Conservation (phyloP, 2,797 vertebrate species). For the Hippopotamyrus pictus region DNA sequence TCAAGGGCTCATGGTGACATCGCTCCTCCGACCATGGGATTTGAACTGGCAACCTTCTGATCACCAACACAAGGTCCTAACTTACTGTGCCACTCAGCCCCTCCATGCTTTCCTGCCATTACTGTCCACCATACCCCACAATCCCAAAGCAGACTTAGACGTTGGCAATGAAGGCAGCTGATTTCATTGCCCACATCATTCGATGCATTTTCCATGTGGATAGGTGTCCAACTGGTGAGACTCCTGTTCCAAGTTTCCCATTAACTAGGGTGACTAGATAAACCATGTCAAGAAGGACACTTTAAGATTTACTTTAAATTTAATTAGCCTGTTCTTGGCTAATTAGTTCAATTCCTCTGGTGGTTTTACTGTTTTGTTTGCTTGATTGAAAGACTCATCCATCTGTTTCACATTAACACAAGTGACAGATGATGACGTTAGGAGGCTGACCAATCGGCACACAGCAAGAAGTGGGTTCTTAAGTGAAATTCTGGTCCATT, state of each 20-base stretch:
- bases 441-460: not conserved
- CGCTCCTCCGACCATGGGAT: not conserved
- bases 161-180: slow-evolving; percentile 28
- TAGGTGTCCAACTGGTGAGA: slow-evolving; percentile 1
- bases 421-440: not conserved
- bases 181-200: slow-evolving; percentile 41
- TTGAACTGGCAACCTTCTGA: not conserved
- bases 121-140: slow-evolving; percentile 17
- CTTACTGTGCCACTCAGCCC: not conserved
- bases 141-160: not conserved
- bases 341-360: not conserved
- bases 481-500: not conserved
- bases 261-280: not conserved
- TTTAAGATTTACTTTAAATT: not conserved
- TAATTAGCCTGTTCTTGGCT: not conserved
- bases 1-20: not conserved
- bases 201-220: slow-evolving; percentile 32
- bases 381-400: not conserved
- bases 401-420: not conserved
- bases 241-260: slow-evolving; percentile 24
- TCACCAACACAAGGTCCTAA: not conserved
- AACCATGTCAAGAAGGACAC: not conserved
- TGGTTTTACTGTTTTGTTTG: not conserved
- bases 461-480: not conserved
- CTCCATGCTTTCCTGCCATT: slow-evolving; percentile 19